Percentiles rank a stretch among this genome's conserved stretches.
Conservation (phyloP, 2,113 vertebrate genomes). For the Labrus mixtus region DNA sequence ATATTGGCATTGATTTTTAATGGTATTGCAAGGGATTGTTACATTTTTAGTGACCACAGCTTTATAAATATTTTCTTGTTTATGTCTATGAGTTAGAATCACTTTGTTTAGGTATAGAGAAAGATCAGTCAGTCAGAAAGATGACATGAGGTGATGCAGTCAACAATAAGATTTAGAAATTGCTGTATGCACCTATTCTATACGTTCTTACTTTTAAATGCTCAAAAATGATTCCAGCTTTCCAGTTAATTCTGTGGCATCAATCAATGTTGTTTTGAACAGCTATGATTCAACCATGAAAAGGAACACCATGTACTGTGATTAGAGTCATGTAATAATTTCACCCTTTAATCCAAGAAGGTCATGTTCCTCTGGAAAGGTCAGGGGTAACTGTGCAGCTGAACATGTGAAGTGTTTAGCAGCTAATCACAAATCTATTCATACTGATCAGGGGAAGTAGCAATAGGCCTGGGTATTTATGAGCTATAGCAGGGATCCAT, state of each 20-base stretch:
- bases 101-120: no score
- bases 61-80: no score
- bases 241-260: background rate
- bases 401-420: background rate
- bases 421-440: background rate
- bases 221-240: no score
- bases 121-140: no score
- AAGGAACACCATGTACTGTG: background rate
- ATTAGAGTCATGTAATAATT: background rate
- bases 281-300: background rate
- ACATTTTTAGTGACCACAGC: no score
- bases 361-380: conserved; percentile 11
- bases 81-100: no score
- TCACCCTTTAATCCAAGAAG: background rate
- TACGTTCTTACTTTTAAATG: no score
- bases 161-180: no score
- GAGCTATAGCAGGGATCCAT: background rate
- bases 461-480: background rate
- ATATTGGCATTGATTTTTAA: no score
- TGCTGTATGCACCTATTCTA: no score
- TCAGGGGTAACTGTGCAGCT: background rate
- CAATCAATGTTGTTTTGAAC: background rate
- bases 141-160: no score
- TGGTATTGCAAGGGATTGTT: no score
- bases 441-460: background rate